Evolutionary conservation across 2,888 invertebrate genomes (phyloP).

Genomic region (Glyphotaelius pellucidus): DNA sequence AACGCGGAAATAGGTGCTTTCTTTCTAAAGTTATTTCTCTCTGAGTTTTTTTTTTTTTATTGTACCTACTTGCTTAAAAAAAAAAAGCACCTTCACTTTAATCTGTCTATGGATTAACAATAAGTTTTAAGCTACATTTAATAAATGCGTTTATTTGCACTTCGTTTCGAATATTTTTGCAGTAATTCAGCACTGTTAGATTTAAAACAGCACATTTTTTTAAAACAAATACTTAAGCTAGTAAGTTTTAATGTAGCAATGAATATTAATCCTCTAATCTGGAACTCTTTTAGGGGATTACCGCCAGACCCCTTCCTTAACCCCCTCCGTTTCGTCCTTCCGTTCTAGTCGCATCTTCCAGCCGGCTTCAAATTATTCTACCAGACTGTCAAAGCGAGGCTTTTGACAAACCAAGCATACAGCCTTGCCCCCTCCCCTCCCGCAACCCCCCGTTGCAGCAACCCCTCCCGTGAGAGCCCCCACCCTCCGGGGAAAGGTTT

Average conservation of each 20-base stretch:
- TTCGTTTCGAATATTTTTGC: too few relatives aligned
- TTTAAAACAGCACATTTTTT: background rate
- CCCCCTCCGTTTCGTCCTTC: conserved; percentile 37
- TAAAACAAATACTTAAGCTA: background rate
- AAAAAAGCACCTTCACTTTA: too few relatives aligned
- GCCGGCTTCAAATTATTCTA: conserved; percentile 56
- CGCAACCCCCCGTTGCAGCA: background rate
- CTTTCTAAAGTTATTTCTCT: background rate
- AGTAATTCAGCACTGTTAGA: too few relatives aligned
- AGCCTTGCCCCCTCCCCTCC: conserved; percentile 48
- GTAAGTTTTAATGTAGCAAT: background rate
- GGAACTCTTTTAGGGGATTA: conserved; percentile 42
- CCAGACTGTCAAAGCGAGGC: conserved; percentile 64
- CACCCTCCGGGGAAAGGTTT: conserved; percentile 37
- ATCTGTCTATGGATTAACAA: background rate
- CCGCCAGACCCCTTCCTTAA: background rate
- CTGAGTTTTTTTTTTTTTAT: background rate
- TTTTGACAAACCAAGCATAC: conserved; percentile 67
- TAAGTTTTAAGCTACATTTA: too few relatives aligned
- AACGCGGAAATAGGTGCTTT: background rate
- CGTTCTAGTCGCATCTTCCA: conserved; percentile 49
- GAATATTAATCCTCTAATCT: background rate
- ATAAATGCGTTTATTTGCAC: too few relatives aligned
- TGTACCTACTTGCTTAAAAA: background rate
- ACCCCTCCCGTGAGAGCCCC: conserved; percentile 42